Evolutionary conservation across 1,140 invertebrate genomes (phyloP), one percentile per base, ranked within the genome.

Genomic region (Plutomurus gul): DNA sequence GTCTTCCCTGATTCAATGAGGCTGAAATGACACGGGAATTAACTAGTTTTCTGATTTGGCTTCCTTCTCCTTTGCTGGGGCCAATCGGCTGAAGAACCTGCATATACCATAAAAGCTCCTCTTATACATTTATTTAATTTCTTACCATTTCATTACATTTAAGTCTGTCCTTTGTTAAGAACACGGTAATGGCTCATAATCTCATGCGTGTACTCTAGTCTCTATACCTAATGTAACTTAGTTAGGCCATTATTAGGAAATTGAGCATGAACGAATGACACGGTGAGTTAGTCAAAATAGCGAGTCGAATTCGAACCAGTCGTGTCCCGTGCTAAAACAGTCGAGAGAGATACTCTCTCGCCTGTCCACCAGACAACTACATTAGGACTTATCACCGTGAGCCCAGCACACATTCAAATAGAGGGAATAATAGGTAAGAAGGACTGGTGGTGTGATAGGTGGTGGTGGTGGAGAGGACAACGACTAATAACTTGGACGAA

Each of bases 1-100:
- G 94, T 11, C 93, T 89, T 0, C 93, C 93, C 87, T 95, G 94
- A 37, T 94, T 94, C 65, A 96, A 87, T 73, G 95, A 96, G 1
- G 96, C 96, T 25, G 96, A 96, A 84, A 98, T 94, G 20, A 98
- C 92, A 89, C 94, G 93, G 74, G 93, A 95, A 86, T 95, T 96
- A 70, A 97, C 81, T n/a, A 82, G 46, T 51, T 84, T 84, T 65
- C 81, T 33, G 16, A 78, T 60, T 60, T 72, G 60, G 18, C 46
- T 72, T 65, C 56, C 75, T 33, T 76, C 51, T 33, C 76, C 76
- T 20, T 25, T 37, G n/a, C 27, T 70, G 1, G 76, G 37, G 16
- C 46, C 79, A 56, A 79, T 77, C 0, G 83, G 83, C 43, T 84
- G 83, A 11, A 84, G 72, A 22, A 84, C 83, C 82, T 83, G 36